Base-by-base conservation (phyloP, 2,113 vertebrate species). In the Hymenochirus boettgeri region DNA sequence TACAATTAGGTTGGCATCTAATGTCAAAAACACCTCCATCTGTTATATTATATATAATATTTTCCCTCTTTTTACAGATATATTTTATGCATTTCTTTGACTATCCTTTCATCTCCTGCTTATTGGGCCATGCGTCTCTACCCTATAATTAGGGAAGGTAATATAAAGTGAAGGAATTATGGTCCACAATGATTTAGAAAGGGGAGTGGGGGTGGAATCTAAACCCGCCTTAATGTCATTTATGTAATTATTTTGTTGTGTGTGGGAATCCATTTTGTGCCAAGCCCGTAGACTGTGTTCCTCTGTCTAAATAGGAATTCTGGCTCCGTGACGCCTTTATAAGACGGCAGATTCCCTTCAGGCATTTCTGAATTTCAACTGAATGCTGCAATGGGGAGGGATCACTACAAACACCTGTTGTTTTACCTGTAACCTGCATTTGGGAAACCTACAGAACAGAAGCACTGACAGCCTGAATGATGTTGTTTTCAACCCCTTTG, bases 231-330 rank as follows among this genome's bases (percentile, higher is more conserved):
- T 57, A 2, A 45, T 4, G 11, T n/a, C n/a, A n/a, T n/a, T n/a
- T n/a, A n/a, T n/a, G n/a, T n/a, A n/a, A n/a, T n/a, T n/a, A n/a
- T n/a, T n/a, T n/a, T n/a, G n/a, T 47, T 78, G 73, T 77, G 58
- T 46, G 61, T 53, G 79, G 73, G 57, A 55, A 65, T 64, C 62
- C 63, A 66, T 57, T 73, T 79, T 13, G 37, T 77, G 73, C 74
- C 72, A 79, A 81, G 42, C 37, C 18, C 51, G 57, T n/a, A 52
- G 0, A 2, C 63, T 77, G 65, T 70, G 62, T 63, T 64, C 69
- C 70, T 82, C 61, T 46, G 65, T 81, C 60, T 71, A 65, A 64
- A 53, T 75, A 76, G 73, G 81, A 72, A 76, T 70, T 73, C 73
- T 76, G 75, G 75, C 67, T 73, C 1, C 1, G 1, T 67, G 72